Base-by-base conservation (phyloP, 2,797 vertebrate species). In the Myripristis jacobus region DNA sequence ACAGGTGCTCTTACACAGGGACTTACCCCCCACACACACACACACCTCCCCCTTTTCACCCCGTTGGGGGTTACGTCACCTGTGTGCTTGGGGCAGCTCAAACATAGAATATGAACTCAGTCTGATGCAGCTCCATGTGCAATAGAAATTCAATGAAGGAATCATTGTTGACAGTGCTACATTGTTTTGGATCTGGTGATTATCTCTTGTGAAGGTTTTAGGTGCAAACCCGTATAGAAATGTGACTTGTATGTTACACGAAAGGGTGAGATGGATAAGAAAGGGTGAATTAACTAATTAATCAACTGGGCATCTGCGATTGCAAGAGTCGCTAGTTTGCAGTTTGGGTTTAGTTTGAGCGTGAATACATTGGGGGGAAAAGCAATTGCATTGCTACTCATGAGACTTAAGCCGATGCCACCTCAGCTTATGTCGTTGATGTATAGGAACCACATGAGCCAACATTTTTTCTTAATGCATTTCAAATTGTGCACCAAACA, bases 1-100 rank as follows among this genome's bases (percentile, higher is more conserved):
- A 94, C 94, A 94, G 93, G 94, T 94, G 94, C 69, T 79, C 75
- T 69, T 44, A 75, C 82, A 82, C 80, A 81, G 82, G 78, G 79
- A 66, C 76, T 82, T 87, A 87, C 85, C 83, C 80, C 79, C 69
- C 70, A n/a, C n/a, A n/a, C n/a, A n/a, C 72, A 38, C 66, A 55
- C 44, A 50, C 80, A 58, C 73, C 70, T 75, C 75, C 64, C 57
- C 25, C 22, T 64, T 50, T 70, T 67, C 79, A 48, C 64, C 73
- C 85, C 43, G 81, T 71, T 2, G 21, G 70, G 73, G 69, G 74
- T 86, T 80, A 72, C 55, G 56, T 89, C 91, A 92, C 89, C 87
- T 90, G 85, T 73, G 66, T 38, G 63, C 60, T 22, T 7, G 22
- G 63, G 63, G 59, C 71, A 36, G 69, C 11, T 66, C 66, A 38